Evolutionary conservation across 2,113 vertebrate species (phyloP).

Genomic region (Amazona vittata): DNA sequence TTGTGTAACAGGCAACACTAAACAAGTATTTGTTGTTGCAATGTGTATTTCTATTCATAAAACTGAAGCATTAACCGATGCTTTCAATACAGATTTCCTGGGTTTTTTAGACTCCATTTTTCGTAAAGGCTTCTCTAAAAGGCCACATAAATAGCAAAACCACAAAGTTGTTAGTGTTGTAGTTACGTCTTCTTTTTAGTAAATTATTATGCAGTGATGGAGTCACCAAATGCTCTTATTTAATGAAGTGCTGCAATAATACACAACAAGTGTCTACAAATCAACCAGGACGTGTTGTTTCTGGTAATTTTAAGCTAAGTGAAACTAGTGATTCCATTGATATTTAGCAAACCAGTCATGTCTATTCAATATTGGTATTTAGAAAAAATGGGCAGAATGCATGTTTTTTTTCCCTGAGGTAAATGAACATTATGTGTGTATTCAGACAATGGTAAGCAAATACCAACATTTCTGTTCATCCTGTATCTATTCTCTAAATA

Average conservation of each 20-base stretch:
- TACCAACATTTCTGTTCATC: neutral
- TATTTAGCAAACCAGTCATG: neutral
- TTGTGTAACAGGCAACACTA: neutral
- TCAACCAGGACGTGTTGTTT: neutral
- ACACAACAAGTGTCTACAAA: neutral
- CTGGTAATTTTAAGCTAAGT: neutral
- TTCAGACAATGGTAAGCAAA: neutral
- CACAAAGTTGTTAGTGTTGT: neutral
- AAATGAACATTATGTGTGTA: neutral
- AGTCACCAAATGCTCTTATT: neutral
- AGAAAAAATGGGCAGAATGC: neutral
- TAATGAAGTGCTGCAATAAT: neutral
- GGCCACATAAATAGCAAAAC: neutral
- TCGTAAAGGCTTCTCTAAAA: neutral
- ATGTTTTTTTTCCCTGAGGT: neutral
- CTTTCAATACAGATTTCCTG: neutral
- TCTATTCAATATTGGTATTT: neutral
- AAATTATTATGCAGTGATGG: neutral
- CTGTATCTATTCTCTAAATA: neutral
- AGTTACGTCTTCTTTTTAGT: neutral
- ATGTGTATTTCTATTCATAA: neutral
- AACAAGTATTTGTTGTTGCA: neutral
- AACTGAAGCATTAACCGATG: neutral
- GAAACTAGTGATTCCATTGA: neutral
- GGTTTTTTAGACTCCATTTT: neutral